Conservation (phyloP, 2,888 invertebrate genomes). For the Cryptocephalus primarius region DNA sequence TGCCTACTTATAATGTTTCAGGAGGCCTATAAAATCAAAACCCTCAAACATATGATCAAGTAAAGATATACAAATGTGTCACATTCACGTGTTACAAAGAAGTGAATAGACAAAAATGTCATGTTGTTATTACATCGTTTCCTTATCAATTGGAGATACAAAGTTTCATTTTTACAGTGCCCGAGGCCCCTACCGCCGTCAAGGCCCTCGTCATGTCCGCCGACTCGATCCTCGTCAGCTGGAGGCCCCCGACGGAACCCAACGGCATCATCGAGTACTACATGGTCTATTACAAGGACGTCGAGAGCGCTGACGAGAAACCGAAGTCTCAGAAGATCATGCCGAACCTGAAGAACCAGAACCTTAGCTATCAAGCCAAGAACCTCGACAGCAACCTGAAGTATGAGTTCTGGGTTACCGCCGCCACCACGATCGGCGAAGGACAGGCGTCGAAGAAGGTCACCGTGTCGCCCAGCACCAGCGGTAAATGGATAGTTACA, state of each 20-base stretch:
- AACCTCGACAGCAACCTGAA: slow-evolving; percentile 70
- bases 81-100: too few relatives aligned
- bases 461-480: slow-evolving; percentile 69
- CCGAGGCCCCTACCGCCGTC: slow-evolving; percentile 85
- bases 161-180: slow-evolving; percentile 49
- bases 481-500: slow-evolving; percentile 43
- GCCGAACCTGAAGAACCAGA: slow-evolving; percentile 53
- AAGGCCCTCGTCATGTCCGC: slow-evolving; percentile 88
- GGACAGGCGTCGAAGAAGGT: slow-evolving; percentile 84
- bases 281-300: slow-evolving; percentile 72
- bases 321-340: slow-evolving; percentile 67
- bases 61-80: too few relatives aligned
- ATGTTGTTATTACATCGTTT: too few relatives aligned
- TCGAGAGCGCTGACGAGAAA: slow-evolving; percentile 35
- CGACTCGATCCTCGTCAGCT: slow-evolving; percentile 84
- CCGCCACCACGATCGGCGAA: slow-evolving; percentile 88
- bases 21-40: too few relatives aligned
- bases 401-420: slow-evolving; percentile 92
- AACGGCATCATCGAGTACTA: slow-evolving; percentile 91
- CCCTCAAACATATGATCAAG: too few relatives aligned
- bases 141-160: not conserved
- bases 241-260: slow-evolving; percentile 86
- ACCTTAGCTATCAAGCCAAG: slow-evolving; percentile 75
- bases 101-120: too few relatives aligned
- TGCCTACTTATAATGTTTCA: too few relatives aligned